phyloP scores from a whole-genome alignment of 92 coral and sea anemone species.

The Epizoanthus illoricatus region DNA sequence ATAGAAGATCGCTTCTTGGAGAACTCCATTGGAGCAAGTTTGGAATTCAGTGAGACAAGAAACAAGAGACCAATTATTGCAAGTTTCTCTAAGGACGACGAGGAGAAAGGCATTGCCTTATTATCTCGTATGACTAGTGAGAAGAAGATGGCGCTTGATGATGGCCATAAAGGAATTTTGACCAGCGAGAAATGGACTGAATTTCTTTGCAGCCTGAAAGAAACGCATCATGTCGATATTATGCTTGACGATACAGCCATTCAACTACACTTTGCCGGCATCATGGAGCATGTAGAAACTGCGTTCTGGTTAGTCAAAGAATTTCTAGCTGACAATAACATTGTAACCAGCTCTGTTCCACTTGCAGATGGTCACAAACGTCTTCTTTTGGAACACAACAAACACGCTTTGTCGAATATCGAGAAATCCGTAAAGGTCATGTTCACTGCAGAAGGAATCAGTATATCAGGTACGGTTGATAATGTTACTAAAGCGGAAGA shows the following conservation, averaged over 20 bases:
- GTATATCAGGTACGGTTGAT: constrained; percentile 29
- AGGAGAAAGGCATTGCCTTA: constrained; percentile 27
- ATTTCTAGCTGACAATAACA: constrained; percentile 63
- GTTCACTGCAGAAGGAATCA: neutral
- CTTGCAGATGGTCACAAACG: constrained; percentile 43
- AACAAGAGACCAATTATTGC: constrained; percentile 21
- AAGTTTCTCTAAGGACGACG: constrained; percentile 44
- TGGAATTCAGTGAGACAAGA: neutral
- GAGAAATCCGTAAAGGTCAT: constrained; percentile 44
- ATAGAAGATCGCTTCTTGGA: neutral
- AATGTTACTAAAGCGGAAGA: constrained; percentile 54
- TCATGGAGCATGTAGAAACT: constrained; percentile 45
- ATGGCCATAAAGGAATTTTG: constrained; percentile 46
- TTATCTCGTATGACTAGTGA: constrained; percentile 41
- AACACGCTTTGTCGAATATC: constrained; percentile 40
- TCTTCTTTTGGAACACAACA: constrained; percentile 42
- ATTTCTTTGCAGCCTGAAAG: constrained; percentile 16
- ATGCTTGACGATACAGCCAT: constrained; percentile 25
- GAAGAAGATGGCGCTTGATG: constrained; percentile 43
- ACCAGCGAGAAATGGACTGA: constrained; percentile 54
- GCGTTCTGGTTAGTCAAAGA: constrained; percentile 28
- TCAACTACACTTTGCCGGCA: constrained; percentile 54
- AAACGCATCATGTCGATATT: constrained; percentile 12
- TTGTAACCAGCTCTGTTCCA: constrained; percentile 38
- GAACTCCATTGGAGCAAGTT: neutral